Evolutionary conservation across 2,888 invertebrate species (phyloP), one percentile per base, ranked within the genome.

Genomic region (Chydorus sphaericus): DNA sequence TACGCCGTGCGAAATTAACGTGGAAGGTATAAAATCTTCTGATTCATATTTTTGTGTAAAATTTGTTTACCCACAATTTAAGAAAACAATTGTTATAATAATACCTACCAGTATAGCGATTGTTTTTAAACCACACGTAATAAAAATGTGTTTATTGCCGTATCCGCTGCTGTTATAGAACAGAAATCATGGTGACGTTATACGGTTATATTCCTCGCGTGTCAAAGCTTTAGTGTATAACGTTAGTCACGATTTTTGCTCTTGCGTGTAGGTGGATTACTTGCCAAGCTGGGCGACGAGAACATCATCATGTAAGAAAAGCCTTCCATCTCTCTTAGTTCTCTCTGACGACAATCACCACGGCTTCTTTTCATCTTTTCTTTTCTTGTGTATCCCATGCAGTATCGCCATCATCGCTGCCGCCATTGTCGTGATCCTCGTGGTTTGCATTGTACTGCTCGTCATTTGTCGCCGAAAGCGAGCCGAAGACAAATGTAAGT

Each of bases 391-490:
- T n/a, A n/a, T n/a, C n/a, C n/a, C n/a, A n/a, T n/a, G n/a, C n/a
- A n/a, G n/a, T 59, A 76, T 86, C 59, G 80, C 81, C 58, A 76
- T 80, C 48, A 80, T 88, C 6, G 76, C 80, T 54, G 78, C 78
- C 38, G 75, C 82, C 61, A 73, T 85, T 60, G 71, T 77, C 62
- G 77, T 83, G 49, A 82, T 89, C 59, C 79, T 89, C 62, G 81
- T 84, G 64, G 77, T 90, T 58, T 85, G 88, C 72, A 81, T 87
- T 69, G 81, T 87, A 67, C 85, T 90, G 68, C 81, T 87, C 68
- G 81, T 88, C 68, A 80, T 90, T 64, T 91, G 90, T 70, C 76
- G 88, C 63, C 78, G 86, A 63, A 84, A 86, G 75, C 77, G 87
- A 64, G 81, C 82, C 54, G 80, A 80, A 63, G 82, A 82, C 63